Conservation (phyloP, 2,888 invertebrate species). For the Synergus laeviventris region DNA sequence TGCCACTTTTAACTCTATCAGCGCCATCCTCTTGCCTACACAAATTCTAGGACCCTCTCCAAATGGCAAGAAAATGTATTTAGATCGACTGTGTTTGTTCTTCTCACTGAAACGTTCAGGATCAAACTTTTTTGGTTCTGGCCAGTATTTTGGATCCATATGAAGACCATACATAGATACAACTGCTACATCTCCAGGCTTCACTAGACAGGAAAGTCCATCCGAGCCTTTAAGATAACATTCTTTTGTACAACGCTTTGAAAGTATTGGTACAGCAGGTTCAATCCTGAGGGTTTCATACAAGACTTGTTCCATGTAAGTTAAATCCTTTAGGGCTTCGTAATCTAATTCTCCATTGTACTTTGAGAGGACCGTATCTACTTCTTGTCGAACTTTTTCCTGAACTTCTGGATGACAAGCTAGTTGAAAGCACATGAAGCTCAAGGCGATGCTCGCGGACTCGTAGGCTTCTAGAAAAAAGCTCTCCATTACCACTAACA, state of each 20-base stretch:
- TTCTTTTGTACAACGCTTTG: constrained; percentile 53
- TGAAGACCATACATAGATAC: constrained; percentile 61
- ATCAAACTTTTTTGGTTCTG: constrained; percentile 60
- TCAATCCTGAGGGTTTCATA: constrained; percentile 55
- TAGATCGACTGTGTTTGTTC: constrained; percentile 53
- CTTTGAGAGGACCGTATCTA: constrained; percentile 66
- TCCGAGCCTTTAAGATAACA: constrained; percentile 56
- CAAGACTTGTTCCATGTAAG: constrained; percentile 77
- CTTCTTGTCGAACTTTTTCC: constrained; percentile 75
- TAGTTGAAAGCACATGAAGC: constrained; percentile 76
- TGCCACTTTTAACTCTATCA: constrained; percentile 59
- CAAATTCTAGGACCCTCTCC: constrained; percentile 68
- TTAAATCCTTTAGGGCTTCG: constrained; percentile 75
- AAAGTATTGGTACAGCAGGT: constrained; percentile 43
- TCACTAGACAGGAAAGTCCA: constrained; percentile 55
- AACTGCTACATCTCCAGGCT: constrained; percentile 52
- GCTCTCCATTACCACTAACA: constrained; percentile 69
- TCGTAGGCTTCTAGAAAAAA: constrained; percentile 78
- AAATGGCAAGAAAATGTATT: constrained; percentile 61
- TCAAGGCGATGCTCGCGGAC: constrained; percentile 76
- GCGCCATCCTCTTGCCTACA: constrained; percentile 64
- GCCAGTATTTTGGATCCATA: constrained; percentile 59
- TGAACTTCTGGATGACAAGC: constrained; percentile 75
- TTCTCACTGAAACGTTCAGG: constrained; percentile 68
- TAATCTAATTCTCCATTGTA: constrained; percentile 73